phyloP scores from a whole-genome alignment of 2,113 vertebrate species.

The Archilochus colubris region DNA sequence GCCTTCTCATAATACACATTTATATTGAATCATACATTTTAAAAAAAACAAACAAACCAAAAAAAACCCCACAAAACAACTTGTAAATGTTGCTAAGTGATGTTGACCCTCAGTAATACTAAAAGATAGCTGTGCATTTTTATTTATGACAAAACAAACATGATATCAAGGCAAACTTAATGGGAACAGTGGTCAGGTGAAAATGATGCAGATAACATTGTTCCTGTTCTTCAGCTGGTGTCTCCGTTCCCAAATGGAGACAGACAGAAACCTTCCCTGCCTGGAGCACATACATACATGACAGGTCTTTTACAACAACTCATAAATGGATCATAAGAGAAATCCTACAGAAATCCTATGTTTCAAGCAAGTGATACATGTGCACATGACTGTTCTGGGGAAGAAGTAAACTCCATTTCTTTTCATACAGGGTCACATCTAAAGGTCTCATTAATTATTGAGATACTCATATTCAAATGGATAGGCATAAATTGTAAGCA shows the following conservation, averaged over 20 bases:
- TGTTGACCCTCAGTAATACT: not conserved
- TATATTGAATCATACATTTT: not conserved
- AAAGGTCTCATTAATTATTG: not conserved
- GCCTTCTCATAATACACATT: not conserved
- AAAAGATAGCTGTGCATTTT: not conserved
- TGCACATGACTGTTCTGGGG: too few relatives aligned
- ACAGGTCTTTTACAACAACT: not conserved
- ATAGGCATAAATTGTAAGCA: not conserved
- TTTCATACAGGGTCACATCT: not conserved
- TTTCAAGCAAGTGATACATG: not conserved
- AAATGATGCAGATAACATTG: not conserved
- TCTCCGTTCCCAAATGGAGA: accelerated
- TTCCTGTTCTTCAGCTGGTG: not conserved
- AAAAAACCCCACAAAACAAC: too few relatives aligned
- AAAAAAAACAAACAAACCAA: not conserved
- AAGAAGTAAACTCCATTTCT: not conserved
- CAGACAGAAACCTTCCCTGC: not conserved
- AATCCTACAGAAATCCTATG: not conserved
- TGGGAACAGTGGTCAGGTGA: not conserved
- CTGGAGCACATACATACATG: not conserved
- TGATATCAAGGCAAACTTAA: not conserved
- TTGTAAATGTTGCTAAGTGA: not conserved
- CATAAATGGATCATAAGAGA: not conserved
- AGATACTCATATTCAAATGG: not conserved
- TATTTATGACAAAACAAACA: not conserved